Evolutionary conservation across 2,888 invertebrate species (phyloP).

Genomic region (Drosophila mimica): DNA sequence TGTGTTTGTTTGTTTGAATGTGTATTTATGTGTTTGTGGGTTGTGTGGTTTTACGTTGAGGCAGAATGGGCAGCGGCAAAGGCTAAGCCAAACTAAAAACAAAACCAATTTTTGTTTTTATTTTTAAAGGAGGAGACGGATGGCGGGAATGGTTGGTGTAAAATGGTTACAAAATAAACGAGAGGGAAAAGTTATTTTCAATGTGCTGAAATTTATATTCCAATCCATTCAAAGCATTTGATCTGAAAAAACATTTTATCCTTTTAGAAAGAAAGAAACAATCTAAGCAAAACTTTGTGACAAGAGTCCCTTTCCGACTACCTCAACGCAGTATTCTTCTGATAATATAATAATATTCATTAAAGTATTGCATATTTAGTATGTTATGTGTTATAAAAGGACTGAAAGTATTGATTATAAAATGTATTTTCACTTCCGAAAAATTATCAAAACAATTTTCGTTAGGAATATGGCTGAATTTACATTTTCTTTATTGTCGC

Average conservation of each 20-base stretch:
- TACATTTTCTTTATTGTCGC: not conserved
- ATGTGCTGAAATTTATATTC: not conserved
- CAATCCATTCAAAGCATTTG: not conserved
- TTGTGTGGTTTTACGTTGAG: conserved; percentile 16
- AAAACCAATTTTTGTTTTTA: conserved; percentile 29
- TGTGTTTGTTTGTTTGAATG: not conserved
- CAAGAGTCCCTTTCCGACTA: not conserved
- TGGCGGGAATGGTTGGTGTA: not conserved
- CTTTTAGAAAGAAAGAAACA: not conserved
- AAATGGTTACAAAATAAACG: not conserved
- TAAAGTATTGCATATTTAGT: not conserved
- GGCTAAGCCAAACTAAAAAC: conserved; percentile 32
- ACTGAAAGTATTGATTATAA: not conserved
- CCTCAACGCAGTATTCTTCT: not conserved
- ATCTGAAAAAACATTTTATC: not conserved
- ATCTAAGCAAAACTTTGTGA: not conserved
- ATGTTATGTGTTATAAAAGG: not conserved
- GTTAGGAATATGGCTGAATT: not conserved
- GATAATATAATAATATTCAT: not conserved
- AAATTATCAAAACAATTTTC: not conserved
- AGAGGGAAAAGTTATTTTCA: not conserved
- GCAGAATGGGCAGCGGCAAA: conserved; percentile 23
- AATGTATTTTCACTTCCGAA: not conserved
- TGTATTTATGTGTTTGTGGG: not conserved
- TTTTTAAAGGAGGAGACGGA: not conserved